Base-by-base conservation (phyloP, 2,888 invertebrate species). In the Macaria notata region DNA sequence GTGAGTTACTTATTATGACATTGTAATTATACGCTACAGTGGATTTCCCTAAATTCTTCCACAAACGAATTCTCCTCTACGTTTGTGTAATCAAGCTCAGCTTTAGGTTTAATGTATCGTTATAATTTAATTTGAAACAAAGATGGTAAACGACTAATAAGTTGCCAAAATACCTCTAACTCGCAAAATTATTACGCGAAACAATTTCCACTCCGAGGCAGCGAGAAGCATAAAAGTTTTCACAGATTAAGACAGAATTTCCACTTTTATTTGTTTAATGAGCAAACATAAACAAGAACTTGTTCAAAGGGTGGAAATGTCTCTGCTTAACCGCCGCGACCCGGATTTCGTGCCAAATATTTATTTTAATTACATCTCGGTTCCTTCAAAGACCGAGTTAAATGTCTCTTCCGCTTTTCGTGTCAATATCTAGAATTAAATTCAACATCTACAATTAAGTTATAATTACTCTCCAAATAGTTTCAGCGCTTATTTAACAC, bases 221-320 rank as follows among this genome's bases (percentile, higher is more conserved):
- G 69, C 66, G 65, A 72, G 75, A 70, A 69, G 75, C 71, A 74
- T 70, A 72, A 75, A 82, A 86, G 73, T 82, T 77, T 79, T 62
- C 68, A 67, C 72, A 78, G 81, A 82, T 84, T 83, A 84, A 84
- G 82, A 79, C 76, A 72, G 75, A 84, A 86, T 82, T 79, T 75
- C 74, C 75, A 83, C 85, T 88, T 86, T 83, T 88, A 85, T 88
- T 87, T 87, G 84, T 85, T 84, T 86, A 87, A 87, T 84, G 84
- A 86, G 88, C 81, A 86, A 89, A 88, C 86, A 86, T 82, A 88
- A 90, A 90, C 88, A 89, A 83, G 80, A 87, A 89, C 79, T 89
- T 86, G 83, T 83, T 88, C 89, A 90, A 89, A 89, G 89, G 86
- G 86, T 84, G 80, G 79, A 79, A 87, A 88, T 84, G 86, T 86